These are phyloP conservation scores for Pandemis heparana DNA, from an alignment of 2,888 invertebrate genomes.

Conservation along the genomic window DNA sequence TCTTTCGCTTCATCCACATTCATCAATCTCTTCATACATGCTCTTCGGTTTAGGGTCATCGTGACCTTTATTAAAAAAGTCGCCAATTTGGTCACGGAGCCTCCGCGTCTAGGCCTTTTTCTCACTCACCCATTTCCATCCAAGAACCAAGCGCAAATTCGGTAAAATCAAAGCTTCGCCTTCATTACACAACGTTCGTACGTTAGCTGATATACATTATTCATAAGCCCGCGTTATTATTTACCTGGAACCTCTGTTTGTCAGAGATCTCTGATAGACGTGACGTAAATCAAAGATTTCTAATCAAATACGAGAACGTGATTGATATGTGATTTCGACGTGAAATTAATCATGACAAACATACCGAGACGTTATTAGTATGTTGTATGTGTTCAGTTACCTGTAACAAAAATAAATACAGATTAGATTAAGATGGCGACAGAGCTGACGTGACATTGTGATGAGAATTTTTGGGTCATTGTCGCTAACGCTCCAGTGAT, in stretches of 20 bases:
- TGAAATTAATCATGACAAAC: not conserved
- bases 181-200: not conserved
- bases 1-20: no score
- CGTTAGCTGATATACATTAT: slow-evolving; percentile 30
- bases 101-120: no score
- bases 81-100: no score
- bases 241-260: slow-evolving; percentile 25
- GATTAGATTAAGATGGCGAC: not conserved
- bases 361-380: not conserved
- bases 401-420: slow-evolving; percentile 22
- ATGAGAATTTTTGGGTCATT: no score
- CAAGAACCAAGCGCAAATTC: not conserved
- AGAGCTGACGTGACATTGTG: not conserved
- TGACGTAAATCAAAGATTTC: slow-evolving; percentile 29
- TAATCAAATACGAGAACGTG: slow-evolving; percentile 33
- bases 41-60: no score
- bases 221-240: slow-evolving; percentile 34
- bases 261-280: slow-evolving; percentile 15
- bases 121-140: not conserved
- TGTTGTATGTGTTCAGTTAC: slow-evolving; percentile 7
- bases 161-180: not conserved
- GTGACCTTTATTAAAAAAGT: no score
- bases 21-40: no score
- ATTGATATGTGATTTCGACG: slow-evolving; percentile 22
- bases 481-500: no score